phyloP scores from a whole-genome alignment of 2,797 vertebrate species.

The Syncerus caffer region DNA sequence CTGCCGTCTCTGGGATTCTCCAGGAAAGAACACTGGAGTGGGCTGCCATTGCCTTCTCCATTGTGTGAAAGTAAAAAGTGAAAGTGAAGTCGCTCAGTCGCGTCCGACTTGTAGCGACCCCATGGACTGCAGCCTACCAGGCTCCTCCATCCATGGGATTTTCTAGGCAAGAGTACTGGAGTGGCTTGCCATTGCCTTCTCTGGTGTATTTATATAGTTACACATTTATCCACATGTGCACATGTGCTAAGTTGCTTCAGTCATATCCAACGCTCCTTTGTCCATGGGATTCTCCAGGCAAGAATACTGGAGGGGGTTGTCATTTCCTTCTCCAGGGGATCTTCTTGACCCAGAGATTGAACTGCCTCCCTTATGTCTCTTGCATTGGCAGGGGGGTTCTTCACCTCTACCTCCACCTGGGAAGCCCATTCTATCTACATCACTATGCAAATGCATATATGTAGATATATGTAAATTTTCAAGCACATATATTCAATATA shows the following conservation, averaged over 20 bases:
- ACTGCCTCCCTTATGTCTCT: background rate
- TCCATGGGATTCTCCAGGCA: background rate
- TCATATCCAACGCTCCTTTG: no score
- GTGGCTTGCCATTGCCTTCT: no score
- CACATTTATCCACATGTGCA: no score
- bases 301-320: background rate
- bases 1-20: background rate
- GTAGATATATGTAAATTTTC: background rate
- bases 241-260: no score
- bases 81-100: no score
- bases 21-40: background rate
- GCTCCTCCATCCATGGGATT: no score
- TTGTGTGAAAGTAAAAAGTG: no score
- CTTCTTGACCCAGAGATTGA: background rate
- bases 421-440: background rate
- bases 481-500: background rate
- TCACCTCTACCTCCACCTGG: background rate
- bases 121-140: no score
- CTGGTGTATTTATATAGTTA: no score
- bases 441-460: background rate
- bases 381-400: background rate
- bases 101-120: no score
- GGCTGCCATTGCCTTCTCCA: background rate
- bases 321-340: background rate
- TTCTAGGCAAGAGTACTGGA: no score